Evolutionary conservation across 1,140 invertebrate genomes (phyloP), one percentile per base, ranked within the genome.

Genomic region (Heterodera schachtii): DNA sequence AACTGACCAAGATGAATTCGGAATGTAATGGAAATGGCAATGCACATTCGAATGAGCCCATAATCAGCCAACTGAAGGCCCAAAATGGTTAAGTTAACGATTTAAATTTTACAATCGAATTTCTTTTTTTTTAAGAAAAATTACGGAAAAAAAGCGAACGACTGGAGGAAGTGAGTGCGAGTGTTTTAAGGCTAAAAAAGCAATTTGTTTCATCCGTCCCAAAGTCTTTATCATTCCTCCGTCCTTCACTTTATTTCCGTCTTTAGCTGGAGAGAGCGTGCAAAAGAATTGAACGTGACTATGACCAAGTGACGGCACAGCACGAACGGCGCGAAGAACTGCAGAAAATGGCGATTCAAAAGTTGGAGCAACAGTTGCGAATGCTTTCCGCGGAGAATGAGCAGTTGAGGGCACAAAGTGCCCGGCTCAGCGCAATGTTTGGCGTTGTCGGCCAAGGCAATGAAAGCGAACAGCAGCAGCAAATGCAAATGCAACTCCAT

Each of bases 281-380:
- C 66, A 49, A 73, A 47, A 67, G 73, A 71, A 85, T 84, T 41
- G 79, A 84, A n/a, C 52, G 74, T 9, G 83, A 86, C 70, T 84
- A 85, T 73, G 82, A 78, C 46, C 84, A 85, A 75, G 57, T 78
- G 70, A 31, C 74, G 16, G 41, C 67, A 13, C 52, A 82, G 57
- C 84, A 94, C 75, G 94, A 96, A 87, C 93, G 95, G 75, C 91
- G 95, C 66, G 95, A 97, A 90, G 92, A 93, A 80, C 90, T 97
- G 4, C 95, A 96, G 91, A 91, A 93, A 71, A 93, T 94, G 2
- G 94, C 95, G 60, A 92, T 95, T 79, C 91, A 93, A 49, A 93
- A 94, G 77, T 91, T 97, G 82, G 95, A 96, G 90, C 93, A 93
- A 19, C 95, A 96, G 90, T 93, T 94, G 70, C 92, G 94, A 86